Conservation (phyloP, 2,113 vertebrate genomes). For the Lathamus discolor region DNA sequence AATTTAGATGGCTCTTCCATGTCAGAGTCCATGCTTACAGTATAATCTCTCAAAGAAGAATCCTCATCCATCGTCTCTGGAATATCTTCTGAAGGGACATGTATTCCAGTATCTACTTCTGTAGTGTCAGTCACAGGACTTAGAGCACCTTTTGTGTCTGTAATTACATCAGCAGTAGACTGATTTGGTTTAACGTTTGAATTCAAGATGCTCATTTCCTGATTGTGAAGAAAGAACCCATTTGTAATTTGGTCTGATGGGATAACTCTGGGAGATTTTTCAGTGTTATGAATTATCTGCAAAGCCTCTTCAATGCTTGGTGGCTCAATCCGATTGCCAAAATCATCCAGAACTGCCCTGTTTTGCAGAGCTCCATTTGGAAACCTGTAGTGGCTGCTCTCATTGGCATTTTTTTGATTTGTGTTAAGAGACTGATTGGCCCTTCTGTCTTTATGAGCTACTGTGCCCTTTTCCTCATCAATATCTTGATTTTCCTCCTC, state of each 20-base stretch:
- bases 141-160: constrained; percentile 79
- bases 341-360: constrained; percentile 75
- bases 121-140: constrained; percentile 87
- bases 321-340: constrained; percentile 77
- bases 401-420: constrained; percentile 57
- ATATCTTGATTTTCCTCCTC: constrained; percentile 82
- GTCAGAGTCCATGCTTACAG: constrained; percentile 93
- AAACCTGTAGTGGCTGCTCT: constrained; percentile 60
- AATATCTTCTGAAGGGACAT: constrained; percentile 93
- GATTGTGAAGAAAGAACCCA: constrained; percentile 93
- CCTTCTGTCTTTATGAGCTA: constrained; percentile 54
- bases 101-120: constrained; percentile 94
- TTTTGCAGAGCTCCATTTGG: constrained; percentile 83
- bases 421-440: constrained; percentile 26
- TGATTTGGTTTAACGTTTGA: constrained; percentile 72
- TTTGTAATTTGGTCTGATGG: constrained; percentile 80
- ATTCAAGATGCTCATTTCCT: constrained; percentile 73
- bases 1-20: constrained; percentile 82
- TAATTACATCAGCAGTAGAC: constrained; percentile 75
- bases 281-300: constrained; percentile 89
- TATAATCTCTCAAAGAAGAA: constrained; percentile 93
- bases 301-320: constrained; percentile 93
- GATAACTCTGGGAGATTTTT: constrained; percentile 75
- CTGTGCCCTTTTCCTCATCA: constrained; percentile 82
- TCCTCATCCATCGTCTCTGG: constrained; percentile 95